Evolutionary conservation across 2,113 vertebrate genomes (phyloP).

Genomic region (Craseonycteris thonglongyai): DNA sequence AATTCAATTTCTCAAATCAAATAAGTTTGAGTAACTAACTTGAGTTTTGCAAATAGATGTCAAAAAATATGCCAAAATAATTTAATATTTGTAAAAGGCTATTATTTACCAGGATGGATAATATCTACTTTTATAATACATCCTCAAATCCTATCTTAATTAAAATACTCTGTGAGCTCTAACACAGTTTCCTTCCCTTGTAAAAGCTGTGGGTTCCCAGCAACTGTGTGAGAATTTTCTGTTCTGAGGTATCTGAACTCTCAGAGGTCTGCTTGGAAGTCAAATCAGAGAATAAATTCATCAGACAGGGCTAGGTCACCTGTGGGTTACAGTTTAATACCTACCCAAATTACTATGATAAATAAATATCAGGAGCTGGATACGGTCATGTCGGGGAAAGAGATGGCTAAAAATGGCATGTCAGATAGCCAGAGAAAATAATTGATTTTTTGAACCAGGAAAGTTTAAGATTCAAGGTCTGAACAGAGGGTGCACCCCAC

Average conservation of each 20-base stretch:
- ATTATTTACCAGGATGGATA: background rate
- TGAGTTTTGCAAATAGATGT: background rate
- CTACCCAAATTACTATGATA: background rate
- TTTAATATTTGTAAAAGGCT: background rate
- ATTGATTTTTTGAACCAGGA: background rate
- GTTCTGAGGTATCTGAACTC: background rate
- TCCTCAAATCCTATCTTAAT: background rate
- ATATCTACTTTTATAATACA: background rate
- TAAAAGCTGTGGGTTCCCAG: background rate
- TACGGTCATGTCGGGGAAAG: background rate
- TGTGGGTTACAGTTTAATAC: background rate
- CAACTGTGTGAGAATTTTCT: background rate
- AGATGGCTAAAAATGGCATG: background rate
- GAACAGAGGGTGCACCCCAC: background rate
- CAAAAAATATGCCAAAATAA: background rate
- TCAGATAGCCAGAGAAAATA: background rate
- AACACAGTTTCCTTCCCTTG: background rate
- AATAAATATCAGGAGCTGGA: background rate
- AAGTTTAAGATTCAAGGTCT: background rate
- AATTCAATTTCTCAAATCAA: slow-evolving; percentile 19
- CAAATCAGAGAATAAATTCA: background rate
- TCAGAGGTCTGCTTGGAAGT: background rate
- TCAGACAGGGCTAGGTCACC: background rate
- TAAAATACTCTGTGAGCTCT: background rate
- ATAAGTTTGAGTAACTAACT: slow-evolving; percentile 9